Base-by-base conservation (phyloP, 2,888 invertebrate genomes). In the Brachynemurus nebulosus region DNA sequence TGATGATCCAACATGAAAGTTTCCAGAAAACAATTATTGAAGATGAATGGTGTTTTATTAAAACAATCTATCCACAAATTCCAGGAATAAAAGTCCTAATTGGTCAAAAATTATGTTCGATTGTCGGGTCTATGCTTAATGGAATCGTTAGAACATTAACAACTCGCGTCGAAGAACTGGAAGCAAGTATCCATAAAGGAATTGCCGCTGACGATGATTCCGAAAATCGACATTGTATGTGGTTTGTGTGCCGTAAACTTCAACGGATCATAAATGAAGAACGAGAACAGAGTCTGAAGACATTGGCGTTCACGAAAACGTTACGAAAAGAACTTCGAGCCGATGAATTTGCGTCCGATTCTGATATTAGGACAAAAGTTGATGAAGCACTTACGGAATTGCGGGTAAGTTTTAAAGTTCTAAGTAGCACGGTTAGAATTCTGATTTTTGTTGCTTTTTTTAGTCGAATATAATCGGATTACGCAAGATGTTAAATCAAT, bases 1-100 rank as follows among this genome's bases (percentile, higher is more conserved):
- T 76, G 49, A 75, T 78, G 64, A 37, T 37, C 27, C 75, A 79
- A 58, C 71, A 76, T 47, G 69, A 70, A 44, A 68, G 65, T 48
- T 68, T 80, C 56, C 74, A 81, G 48, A 88, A 90, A 59, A 76
- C 80, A 53, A 71, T 80, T 16, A 70, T 93, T 47, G 86, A 89
- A 60, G 81, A 83, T 47, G 92, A 93, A 62, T 92, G 91, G 90
- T 72, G 73, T 51, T 93, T 92, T 66, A 81, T 85, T 0, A 81
- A 81, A 56, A 68, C 77, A 2, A 78, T 88, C 42, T 81, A 84
- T 51, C 74, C 78, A n/a, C 76, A 83, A 63, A 80, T 88, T 52
- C 71, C 74, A 8, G 78, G 80, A 44, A 89, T 86, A 52, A 78
- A 80, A 52, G 71, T 73, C 18, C 67, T 81, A 42, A 84, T 88